Evolutionary conservation across 1,140 invertebrate genomes (phyloP).

Genomic region (Wiebesia pumilae): DNA sequence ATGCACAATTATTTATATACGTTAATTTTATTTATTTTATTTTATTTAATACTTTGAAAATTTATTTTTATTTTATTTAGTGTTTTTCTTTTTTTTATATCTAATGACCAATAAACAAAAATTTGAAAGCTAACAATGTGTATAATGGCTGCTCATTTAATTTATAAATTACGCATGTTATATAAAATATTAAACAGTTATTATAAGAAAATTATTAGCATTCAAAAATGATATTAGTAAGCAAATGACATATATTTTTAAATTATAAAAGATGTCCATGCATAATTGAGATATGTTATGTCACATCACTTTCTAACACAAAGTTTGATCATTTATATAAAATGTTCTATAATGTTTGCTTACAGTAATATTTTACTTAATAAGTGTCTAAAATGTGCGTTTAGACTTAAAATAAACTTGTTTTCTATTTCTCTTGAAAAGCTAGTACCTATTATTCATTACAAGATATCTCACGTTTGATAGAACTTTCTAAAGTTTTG

Average conservation of each 20-base stretch:
- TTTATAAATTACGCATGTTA: not conserved
- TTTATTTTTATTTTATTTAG: not conserved
- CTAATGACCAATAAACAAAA: not conserved
- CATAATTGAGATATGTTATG: slow-evolving; percentile 11
- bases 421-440: slow-evolving; percentile 38
- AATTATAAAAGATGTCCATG: slow-evolving; percentile 37
- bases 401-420: slow-evolving; percentile 36
- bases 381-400: slow-evolving; percentile 49
- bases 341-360: slow-evolving; percentile 42
- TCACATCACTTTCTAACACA: not conserved
- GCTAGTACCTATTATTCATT: slow-evolving; percentile 48
- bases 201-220: not conserved
- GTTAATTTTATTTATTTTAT: slow-evolving; percentile 2
- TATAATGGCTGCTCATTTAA: not conserved
- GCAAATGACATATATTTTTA: not conserved
- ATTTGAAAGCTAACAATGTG: not conserved
- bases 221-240: not conserved
- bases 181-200: not conserved
- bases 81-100: not conserved
- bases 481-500: slow-evolving; percentile 48
- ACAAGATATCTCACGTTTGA: slow-evolving; percentile 46
- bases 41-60: not conserved
- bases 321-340: slow-evolving; percentile 32
- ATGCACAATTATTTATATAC: not conserved
- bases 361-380: slow-evolving; percentile 44